Base-by-base conservation (phyloP, 1,140 invertebrate species). In the Dicyema japonicum region DNA sequence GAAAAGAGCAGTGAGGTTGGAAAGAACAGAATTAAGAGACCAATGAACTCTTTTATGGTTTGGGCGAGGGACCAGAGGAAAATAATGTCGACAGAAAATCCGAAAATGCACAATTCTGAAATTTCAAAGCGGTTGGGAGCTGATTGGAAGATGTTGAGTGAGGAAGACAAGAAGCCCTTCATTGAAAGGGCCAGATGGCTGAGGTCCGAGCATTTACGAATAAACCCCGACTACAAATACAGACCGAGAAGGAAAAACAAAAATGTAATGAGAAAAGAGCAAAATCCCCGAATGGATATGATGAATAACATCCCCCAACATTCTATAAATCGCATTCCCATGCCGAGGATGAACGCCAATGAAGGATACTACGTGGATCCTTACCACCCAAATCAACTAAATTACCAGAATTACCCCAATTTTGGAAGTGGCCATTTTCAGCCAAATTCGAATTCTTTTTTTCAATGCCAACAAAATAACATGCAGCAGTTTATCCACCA, bases 21-120 rank as follows among this genome's bases (percentile, higher is more conserved):
- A n/a, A n/a, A 35, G 29, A 42, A 44, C 8, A 36, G 36, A 19
- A 34, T 45, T 4, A 45, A 45, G 30, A 35, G 43, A 5, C 43
- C 43, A 27, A 46, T 46, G 43, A 46, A 46, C 29, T 42, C 43
- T 1, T 46, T 46, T 29, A 46, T 46, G 42, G 37, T 46, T 5
- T 46, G 41, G 40, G 40, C 42, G 4, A 18, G 26, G 15, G 26
- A 19, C 5, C 26, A 28, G 11, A 7, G 26, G 7, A 12, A 16
- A 5, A 5, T 17, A 11, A 28, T 28, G 26, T 17, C 26, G n/a
- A 17, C 18, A 13, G 26, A 28, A 8, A 28, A 28, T 17, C 26
- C 26, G 16, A 28, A 28, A 12, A 28, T 28, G 26, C 26, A 28
- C 11, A 28, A 28, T 13, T 15, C 12, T 18, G 26, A 28, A 28